Evolutionary conservation across 2,888 invertebrate genomes (phyloP), one percentile per base, ranked within the genome.

Genomic region (Drosophila meridiana): DNA sequence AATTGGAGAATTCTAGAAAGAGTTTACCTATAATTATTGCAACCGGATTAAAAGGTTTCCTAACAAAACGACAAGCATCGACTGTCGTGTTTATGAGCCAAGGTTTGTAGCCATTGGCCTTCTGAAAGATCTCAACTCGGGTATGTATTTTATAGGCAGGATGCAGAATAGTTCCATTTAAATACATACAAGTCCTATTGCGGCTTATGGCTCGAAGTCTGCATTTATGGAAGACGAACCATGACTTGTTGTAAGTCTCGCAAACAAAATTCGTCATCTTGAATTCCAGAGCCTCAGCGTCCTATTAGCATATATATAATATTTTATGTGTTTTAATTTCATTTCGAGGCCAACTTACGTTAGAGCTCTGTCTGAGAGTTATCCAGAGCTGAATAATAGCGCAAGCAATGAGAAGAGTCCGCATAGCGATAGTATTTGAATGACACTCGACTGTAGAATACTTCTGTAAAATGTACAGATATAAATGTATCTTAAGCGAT

Each of bases 51-150:
- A 26, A 45, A 1, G 34, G 57, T 9, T 14, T 58, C 1, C 3
- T 45, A 3, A 58, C 0, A 3, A 45, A 58, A 5, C 34, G 57
- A 4, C 57, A 58, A 5, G 4, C 3, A 45, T 85, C 75, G 13
- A 83, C 0, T 2, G 48, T n/a, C 0, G 3, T 2, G 2, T 71
- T 58, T 2, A 61, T 8, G 0, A 83, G 20, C 69, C 77, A 84
- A 0, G 78, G 78, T 20, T 78, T 74, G 20, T 73, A 84, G 2
- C 78, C 80, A n/a, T 57, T 87, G 0, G 59, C 78, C 38, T 72
- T 72, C 14, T 73, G 64, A 2, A 61, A 57, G 0, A 82, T 0
- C 13, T 59, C 36, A 4, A n/a, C n/a, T 48, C 57, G 26, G 4
- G 48, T 2, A 38, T 2, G 34, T 80, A 85, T 56, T 0, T 61